Conservation (phyloP, 2,888 invertebrate species). For the Drosophila parthenogenetica region DNA sequence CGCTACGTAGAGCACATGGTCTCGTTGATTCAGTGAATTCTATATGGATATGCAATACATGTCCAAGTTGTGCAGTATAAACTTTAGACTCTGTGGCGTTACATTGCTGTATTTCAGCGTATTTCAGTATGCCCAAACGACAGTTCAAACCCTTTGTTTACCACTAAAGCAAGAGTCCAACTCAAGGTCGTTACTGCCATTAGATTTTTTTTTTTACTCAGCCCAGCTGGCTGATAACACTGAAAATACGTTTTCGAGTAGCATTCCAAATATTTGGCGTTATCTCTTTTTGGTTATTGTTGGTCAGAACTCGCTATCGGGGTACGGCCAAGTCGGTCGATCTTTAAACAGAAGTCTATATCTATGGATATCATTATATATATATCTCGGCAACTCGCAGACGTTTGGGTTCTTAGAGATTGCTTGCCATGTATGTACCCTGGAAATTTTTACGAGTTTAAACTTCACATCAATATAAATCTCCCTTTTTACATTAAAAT, state of each 20-base stretch:
- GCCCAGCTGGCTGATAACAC: constrained; percentile 14
- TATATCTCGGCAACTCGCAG: constrained; percentile 24
- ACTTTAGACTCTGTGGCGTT: constrained; percentile 54
- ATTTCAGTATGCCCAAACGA: too few species aligned
- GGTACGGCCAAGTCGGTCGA: constrained; percentile 22
- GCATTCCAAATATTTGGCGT: constrained; percentile 42
- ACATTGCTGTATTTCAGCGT: constrained; percentile 12
- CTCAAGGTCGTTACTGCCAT: constrained; percentile 41
- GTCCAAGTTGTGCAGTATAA: constrained; percentile 6
- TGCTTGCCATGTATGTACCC: constrained; percentile 7
- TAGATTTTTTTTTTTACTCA: constrained; percentile 5
- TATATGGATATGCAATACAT: constrained; percentile 50
- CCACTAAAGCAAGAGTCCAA: constrained; percentile 1
- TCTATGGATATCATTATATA: constrained; percentile 24
- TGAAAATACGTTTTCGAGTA: constrained; percentile 18
- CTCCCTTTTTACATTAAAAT: too few species aligned
- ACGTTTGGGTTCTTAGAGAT: constrained; percentile 35
- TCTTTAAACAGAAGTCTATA: constrained; percentile 34
- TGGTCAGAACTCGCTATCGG: constrained; percentile 6
- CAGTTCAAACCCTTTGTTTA: constrained; percentile 3
- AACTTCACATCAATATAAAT: too few species aligned
- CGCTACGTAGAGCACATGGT: constrained; percentile 51
- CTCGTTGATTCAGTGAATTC: constrained; percentile 64
- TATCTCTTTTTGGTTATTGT: constrained; percentile 37
- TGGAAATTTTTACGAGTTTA: too few species aligned